Base-by-base conservation (phyloP, 2,113 vertebrate species). In the Macquaria ambigua region DNA sequence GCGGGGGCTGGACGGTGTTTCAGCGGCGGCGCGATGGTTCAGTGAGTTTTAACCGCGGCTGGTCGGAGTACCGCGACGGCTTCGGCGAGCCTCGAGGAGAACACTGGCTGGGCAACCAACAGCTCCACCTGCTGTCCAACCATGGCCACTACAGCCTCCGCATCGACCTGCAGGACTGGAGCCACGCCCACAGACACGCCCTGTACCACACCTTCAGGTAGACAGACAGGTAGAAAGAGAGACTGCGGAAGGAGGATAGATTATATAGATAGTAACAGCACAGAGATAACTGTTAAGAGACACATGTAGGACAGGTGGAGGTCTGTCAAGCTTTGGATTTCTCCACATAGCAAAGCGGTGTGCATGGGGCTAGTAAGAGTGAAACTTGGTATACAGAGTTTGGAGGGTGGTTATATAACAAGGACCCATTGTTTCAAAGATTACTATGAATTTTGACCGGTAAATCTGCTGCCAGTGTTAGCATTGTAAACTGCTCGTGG, bases 101-200 rank as follows among this genome's bases (percentile, higher is more conserved):
- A 84, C 96, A 97, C 94, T 97, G 97, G 97, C 89, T 97, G 81
- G 97, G 97, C 0, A 97, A 97, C 6, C 92, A 95, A 31, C 93
- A 96, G 85, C 96, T 97, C 68, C 95, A 97, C 84, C 81, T 93
- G 80, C 87, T 97, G 69, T 94, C 96, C 1, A 95, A 84, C 64
- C 96, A 96, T 28, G 96, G 96, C 1, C 94, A 96, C 84, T 96
- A 96, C 80, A 93, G 92, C 0, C 95, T 97, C 5, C 95, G 96
- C 18, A 95, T 97, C 0, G 92, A 97, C 86, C 87, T 97, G 93
- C 96, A 97, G 59, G 97, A 97, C 74, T 97, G 97, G 97, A 95
- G 91, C 62, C 93, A 91, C 71, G 90, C 93, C 4, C 96, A 95
- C 91, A 96, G 95, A 7, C 95, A 97, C 0, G 96, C 96, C 48